Percentiles rank a stretch among this genome's conserved stretches.
These are phyloP conservation scores for Megalonaias nervosa DNA, from an alignment of 1,140 invertebrate genomes.

Conservation along the genomic window DNA sequence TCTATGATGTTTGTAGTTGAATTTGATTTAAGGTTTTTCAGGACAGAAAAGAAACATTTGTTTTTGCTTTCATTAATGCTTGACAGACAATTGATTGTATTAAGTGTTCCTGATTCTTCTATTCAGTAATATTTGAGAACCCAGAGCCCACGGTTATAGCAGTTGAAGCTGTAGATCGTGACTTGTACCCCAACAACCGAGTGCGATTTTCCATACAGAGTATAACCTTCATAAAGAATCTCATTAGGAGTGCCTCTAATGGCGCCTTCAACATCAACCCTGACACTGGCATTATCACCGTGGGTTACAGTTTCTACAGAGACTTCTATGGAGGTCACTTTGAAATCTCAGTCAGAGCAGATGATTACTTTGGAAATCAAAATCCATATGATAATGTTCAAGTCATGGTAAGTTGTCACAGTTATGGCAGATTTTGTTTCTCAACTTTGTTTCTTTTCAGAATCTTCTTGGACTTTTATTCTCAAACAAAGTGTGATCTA, in stretches of 20 bases:
- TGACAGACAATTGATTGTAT: neutral
- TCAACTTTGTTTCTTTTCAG: too few relatives aligned
- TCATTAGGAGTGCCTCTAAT: conserved; percentile 16
- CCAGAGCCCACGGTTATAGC: conserved; percentile 23
- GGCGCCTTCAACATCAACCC: conserved; percentile 42
- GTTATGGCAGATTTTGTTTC: neutral
- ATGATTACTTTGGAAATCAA: conserved; percentile 23
- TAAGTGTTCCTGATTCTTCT: neutral
- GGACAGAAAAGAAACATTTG: neutral
- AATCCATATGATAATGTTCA: conserved; percentile 25
- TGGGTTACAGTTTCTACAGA: conserved; percentile 21
- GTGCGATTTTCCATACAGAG: conserved; percentile 40
- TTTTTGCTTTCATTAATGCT: neutral
- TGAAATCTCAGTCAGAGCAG: conserved; percentile 34
- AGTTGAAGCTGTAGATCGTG: conserved; percentile 34
- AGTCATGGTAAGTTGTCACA: conserved; percentile 28
- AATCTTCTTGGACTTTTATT: too few relatives aligned
- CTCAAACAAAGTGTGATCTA: too few relatives aligned
- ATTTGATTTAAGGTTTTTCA: neutral
- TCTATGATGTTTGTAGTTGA: too few relatives aligned
- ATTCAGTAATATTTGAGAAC: conserved; percentile 34
- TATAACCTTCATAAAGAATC: conserved; percentile 17
- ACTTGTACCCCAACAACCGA: conserved; percentile 30
- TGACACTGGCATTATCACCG: conserved; percentile 35
- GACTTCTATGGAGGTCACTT: conserved; percentile 45